phyloP scores from a whole-genome alignment of 2,888 invertebrate species.

The Stegophylla sp. region DNA sequence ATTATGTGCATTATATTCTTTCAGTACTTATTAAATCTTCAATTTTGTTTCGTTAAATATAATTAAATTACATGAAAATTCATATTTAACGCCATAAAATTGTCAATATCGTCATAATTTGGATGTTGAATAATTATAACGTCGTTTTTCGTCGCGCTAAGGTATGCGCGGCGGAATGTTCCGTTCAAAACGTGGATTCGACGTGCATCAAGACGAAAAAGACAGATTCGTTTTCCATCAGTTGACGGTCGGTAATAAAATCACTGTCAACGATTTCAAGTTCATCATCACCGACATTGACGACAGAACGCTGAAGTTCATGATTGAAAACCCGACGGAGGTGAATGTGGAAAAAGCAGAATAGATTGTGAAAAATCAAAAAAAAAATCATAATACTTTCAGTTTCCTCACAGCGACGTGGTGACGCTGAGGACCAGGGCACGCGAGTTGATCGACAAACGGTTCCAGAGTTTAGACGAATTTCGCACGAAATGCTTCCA shows the following conservation, averaged over 20 bases:
- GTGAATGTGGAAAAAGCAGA: neutral
- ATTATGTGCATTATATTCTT: too few relatives aligned
- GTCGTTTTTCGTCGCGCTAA: too few relatives aligned
- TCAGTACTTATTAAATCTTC: too few relatives aligned
- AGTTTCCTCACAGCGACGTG: constrained; percentile 43
- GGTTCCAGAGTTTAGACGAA: constrained; percentile 25
- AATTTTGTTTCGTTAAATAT: too few relatives aligned
- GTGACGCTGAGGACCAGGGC: neutral
- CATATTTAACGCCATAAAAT: too few relatives aligned
- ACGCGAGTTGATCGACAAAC: neutral
- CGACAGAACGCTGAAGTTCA: constrained; percentile 26
- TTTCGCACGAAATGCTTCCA: constrained; percentile 14
- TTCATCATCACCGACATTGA: constrained; percentile 13
- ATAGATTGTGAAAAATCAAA: neutral
- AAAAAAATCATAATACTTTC: neutral
- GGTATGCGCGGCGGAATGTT: constrained; percentile 32
- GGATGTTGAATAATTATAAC: too few relatives aligned
- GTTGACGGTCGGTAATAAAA: neutral
- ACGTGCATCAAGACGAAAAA: neutral
- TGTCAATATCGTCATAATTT: too few relatives aligned
- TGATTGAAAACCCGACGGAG: constrained; percentile 12
- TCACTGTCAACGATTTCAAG: neutral
- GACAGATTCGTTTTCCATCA: constrained; percentile 25
- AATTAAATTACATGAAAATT: too few relatives aligned
- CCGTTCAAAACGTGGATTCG: constrained; percentile 16